Conservation (phyloP, 2,797 vertebrate species). For the Glossophaga mutica region DNA sequence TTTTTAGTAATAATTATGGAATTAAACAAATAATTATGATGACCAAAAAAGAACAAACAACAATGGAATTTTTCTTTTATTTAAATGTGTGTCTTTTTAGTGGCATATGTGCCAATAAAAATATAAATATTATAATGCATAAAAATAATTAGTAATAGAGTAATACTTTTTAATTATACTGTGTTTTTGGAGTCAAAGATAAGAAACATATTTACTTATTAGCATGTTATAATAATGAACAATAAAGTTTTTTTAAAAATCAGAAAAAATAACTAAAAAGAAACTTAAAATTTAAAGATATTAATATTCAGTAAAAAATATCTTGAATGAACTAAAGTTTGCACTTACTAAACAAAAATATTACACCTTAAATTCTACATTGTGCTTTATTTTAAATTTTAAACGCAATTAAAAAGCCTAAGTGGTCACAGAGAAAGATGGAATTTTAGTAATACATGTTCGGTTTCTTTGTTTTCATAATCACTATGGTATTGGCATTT, state of each 20-base stretch:
- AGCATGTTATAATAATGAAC: background rate
- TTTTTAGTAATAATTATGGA: background rate
- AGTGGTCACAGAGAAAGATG: background rate
- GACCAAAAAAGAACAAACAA: background rate
- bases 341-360: background rate
- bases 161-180: conserved; percentile 14
- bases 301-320: background rate
- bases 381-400: conserved; percentile 19
- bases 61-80: background rate
- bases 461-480: background rate
- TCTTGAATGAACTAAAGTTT: conserved; percentile 12
- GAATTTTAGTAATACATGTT: background rate
- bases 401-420: background rate
- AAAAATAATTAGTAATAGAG: background rate
- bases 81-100: background rate
- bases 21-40: background rate
- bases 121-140: background rate
- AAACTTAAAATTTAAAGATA: conserved; percentile 17
- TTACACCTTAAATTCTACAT: background rate
- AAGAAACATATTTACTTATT: background rate
- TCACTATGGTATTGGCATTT: background rate
- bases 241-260: background rate
- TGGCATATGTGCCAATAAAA: background rate
- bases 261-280: background rate
- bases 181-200: background rate